Evolutionary conservation across 2,113 vertebrate species (phyloP).

Genomic region (Pluvianellus socialis): DNA sequence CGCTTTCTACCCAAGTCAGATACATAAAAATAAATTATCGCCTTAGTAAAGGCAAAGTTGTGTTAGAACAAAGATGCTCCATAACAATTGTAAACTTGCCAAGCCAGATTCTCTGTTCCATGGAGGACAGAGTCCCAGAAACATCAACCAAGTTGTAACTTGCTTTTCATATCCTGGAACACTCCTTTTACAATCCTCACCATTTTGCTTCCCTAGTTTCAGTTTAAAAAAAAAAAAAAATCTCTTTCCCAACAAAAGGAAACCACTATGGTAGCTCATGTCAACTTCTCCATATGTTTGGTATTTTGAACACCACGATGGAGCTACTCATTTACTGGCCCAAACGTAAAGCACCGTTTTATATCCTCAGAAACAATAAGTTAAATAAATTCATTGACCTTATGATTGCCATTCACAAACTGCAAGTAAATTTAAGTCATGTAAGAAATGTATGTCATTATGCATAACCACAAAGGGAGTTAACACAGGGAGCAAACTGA

Average conservation of each 20-base stretch:
- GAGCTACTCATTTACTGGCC: neutral
- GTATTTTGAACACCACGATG: neutral
- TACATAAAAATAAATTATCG: neutral
- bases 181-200: neutral
- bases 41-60: neutral
- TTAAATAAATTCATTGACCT: neutral
- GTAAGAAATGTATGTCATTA: neutral
- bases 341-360: neutral
- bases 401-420: neutral
- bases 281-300: neutral
- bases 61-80: neutral
- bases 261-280: neutral
- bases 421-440: neutral
- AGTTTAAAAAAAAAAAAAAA: neutral
- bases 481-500: neutral
- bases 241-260: neutral
- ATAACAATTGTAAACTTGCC: neutral
- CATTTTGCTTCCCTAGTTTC: neutral
- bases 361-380: neutral
- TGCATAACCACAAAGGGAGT: neutral
- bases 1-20: neutral
- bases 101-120: neutral
- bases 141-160: neutral
- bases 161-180: neutral
- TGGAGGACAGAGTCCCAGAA: neutral